Evolutionary conservation across 2,797 vertebrate species (phyloP), one percentile per base, ranked within the genome.

Genomic region (Percopsis omiscomaycus): DNA sequence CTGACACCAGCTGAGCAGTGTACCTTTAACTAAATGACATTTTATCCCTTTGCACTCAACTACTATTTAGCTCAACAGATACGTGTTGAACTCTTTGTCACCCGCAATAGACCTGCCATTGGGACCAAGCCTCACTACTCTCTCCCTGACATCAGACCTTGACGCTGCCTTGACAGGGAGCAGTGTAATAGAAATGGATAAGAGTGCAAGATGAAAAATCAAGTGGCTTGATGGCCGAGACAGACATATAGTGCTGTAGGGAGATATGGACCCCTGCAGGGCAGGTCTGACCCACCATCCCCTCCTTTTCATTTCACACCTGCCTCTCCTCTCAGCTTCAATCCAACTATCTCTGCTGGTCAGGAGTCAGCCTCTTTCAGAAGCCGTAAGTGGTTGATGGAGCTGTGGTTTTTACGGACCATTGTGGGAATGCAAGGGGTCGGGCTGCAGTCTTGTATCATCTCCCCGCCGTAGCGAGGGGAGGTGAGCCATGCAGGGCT

Each of bases 311-410:
- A 67, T 73, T 80, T 79, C 51, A 47, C 73, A 16, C 12, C 22
- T 54, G 32, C 3, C 22, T 59, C 62, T 75, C 27, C 63, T 82
- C 80, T 79, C 68, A 77, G 71, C 78, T 71, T 60, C 79, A 74
- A 81, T 85, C 75, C 82, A 80, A 75, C 83, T 81, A 83, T 84
- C 83, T 82, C 81, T 73, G 75, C 78, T 81, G 82, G 88, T 87
- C 84, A 84, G 83, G 77, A 85, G 77, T 84, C 82, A 71, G 84
- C 50, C 79, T 75, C 73, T 77, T 81, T 87, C 79, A 86, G 81
- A 82, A 80, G 82, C 82, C 72, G 44, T 87, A 85, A 89, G 85
- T 89, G 78, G 77, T 87, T 87, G 85, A 88, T 86, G 89, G 88
- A 89, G 80, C 82, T 73, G 77, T 84, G 82, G 37, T 9, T 84